These are phyloP conservation scores for Phalanger gymnotis DNA, from an alignment of 2,797 vertebrate genomes.

Conservation along the genomic window DNA sequence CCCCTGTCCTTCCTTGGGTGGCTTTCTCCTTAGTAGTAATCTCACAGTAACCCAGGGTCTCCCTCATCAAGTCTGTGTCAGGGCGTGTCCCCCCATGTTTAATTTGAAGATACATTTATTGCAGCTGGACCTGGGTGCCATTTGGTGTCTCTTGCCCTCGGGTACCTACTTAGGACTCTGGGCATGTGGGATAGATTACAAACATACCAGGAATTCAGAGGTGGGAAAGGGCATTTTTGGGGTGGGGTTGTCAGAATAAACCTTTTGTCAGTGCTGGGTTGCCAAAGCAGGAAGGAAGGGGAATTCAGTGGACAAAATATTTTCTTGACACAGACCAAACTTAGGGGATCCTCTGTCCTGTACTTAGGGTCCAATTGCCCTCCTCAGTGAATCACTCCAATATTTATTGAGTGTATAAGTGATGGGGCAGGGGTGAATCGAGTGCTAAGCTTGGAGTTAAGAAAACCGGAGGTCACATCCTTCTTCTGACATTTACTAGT, in stretches of 20 bases:
- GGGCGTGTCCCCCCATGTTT: not conserved
- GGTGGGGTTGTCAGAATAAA: not conserved
- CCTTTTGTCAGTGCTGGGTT: not conserved
- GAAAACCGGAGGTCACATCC: not conserved
- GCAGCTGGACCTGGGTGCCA: not conserved
- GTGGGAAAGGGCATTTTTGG: not conserved
- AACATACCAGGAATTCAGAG: not conserved
- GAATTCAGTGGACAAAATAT: not conserved
- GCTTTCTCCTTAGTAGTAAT: not conserved
- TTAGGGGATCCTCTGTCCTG: not conserved
- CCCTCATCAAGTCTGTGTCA: not conserved
- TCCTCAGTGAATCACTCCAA: not conserved
- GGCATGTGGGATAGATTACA: not conserved
- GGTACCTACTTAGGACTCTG: not conserved
- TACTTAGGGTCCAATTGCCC: not conserved
- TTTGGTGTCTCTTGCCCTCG: not conserved
- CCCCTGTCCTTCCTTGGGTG: not conserved
- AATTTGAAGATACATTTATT: not conserved
- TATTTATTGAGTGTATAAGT: not conserved
- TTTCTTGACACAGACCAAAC: not conserved
- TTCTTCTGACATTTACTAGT: not conserved
- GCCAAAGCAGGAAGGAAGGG: not conserved
- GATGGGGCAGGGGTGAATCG: not conserved
- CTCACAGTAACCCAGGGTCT: not conserved
- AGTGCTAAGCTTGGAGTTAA: not conserved